Evolutionary conservation across 2,888 invertebrate genomes (phyloP).

Genomic region (Drosophila mercatorum): DNA sequence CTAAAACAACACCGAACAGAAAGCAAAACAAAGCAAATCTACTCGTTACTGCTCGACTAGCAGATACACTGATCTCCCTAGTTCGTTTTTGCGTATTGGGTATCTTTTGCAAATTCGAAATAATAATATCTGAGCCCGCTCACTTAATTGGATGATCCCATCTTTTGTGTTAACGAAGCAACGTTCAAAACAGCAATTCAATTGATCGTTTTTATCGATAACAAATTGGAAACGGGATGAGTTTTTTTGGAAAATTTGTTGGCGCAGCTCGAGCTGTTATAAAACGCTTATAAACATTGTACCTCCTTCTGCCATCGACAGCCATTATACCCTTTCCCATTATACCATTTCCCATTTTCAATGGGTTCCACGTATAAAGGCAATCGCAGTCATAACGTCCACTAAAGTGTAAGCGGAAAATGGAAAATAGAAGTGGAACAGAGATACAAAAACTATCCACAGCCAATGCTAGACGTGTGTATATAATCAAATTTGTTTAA

Average conservation of each 20-base stretch:
- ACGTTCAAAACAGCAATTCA: no score
- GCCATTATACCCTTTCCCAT: not conserved
- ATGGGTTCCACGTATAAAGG: not conserved
- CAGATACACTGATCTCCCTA: not conserved
- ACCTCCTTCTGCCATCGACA: not conserved
- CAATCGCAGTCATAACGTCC: slow-evolving; percentile 11
- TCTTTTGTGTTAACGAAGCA: no score
- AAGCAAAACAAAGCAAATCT: slow-evolving; percentile 12
- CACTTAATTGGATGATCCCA: no score
- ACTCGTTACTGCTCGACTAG: not conserved
- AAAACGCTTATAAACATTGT: not conserved
- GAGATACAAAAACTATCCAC: slow-evolving; percentile 30
- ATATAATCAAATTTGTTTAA: slow-evolving; percentile 64
- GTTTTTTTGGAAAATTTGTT: not conserved
- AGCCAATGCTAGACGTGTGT: slow-evolving; percentile 20
- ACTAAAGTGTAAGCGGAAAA: slow-evolving; percentile 43
- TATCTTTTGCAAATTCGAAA: no score
- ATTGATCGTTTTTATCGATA: not conserved
- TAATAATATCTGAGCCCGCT: no score
- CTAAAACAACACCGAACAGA: slow-evolving; percentile 14
- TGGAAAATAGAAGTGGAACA: slow-evolving; percentile 46
- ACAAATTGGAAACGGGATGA: not conserved
- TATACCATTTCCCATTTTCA: not conserved
- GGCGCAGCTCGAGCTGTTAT: not conserved
- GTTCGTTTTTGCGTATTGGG: no score